phyloP scores from a whole-genome alignment of 1,140 invertebrate species.

The Cydia strobilella region DNA sequence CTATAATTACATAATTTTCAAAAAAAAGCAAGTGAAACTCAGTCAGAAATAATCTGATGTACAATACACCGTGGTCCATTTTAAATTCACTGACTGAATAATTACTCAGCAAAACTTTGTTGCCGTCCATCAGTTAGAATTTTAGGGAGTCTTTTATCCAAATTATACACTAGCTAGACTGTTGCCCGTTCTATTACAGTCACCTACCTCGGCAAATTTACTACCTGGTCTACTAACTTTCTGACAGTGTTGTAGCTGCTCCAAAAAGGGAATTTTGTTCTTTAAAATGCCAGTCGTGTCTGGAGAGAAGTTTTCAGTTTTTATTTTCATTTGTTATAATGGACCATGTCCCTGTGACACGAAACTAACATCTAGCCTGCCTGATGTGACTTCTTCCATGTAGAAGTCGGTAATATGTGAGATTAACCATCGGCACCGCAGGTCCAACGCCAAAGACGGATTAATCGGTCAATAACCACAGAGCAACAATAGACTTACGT shows the following conservation, averaged over 20 bases:
- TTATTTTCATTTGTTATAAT: too few species aligned
- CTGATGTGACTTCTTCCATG: too few species aligned
- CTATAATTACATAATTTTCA: too few species aligned
- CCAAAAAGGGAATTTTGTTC: not conserved
- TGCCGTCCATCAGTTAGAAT: conserved; percentile 3
- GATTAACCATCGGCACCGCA: too few species aligned
- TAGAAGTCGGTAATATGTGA: too few species aligned
- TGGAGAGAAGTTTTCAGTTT: too few species aligned
- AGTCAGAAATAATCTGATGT: not conserved
- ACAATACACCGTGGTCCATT: conserved; percentile 10
- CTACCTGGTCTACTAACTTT: not conserved
- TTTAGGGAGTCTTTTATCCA: conserved; percentile 14
- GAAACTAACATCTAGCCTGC: too few species aligned
- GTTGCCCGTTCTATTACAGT: conserved; percentile 7
- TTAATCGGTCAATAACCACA: too few species aligned
- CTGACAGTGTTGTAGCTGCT: not conserved
- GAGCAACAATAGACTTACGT: too few species aligned
- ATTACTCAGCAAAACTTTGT: conserved; percentile 24
- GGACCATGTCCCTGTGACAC: too few species aligned
- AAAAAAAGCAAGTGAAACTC: not conserved
- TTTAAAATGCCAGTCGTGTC: not conserved
- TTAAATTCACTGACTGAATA: conserved; percentile 24
- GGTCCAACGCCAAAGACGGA: too few species aligned
- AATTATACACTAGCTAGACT: conserved; percentile 25
- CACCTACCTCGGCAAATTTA: not conserved